Conservation (phyloP, 2,888 invertebrate genomes). For the Platycheirus rosarum region DNA sequence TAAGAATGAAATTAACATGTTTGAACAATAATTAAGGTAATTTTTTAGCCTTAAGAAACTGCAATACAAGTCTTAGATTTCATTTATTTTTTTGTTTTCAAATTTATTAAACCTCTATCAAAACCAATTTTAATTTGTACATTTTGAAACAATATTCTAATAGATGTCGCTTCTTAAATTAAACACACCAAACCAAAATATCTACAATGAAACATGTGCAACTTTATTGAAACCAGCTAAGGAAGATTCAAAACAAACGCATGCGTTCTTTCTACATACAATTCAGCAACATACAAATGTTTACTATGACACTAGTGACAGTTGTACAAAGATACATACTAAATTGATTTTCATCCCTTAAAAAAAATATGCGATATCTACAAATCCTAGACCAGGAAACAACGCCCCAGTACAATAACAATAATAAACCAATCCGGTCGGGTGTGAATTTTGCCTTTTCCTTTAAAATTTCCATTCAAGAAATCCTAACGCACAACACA, state of each 20-base stretch:
- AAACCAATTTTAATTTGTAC: no score
- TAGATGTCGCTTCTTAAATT: background rate
- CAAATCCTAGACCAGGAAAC: constrained; percentile 41
- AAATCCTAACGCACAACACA: constrained; percentile 54
- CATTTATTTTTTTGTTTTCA: no score
- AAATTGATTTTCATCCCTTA: constrained; percentile 58
- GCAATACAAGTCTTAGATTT: no score
- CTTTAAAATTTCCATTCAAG: constrained; percentile 14
- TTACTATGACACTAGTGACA: constrained; percentile 45
- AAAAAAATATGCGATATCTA: no score
- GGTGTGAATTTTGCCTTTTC: constrained; percentile 30
- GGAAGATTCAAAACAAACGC: constrained; percentile 64
- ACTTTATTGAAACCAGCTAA: background rate
- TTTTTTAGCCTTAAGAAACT: no score
- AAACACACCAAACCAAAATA: no score
- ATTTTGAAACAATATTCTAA: background rate
- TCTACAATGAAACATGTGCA: no score
- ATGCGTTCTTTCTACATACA: constrained; percentile 34
- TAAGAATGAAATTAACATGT: no score
- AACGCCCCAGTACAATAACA: constrained; percentile 72
- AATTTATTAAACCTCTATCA: no score
- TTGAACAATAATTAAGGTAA: no score
- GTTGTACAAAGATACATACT: constrained; percentile 45
- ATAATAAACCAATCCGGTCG: constrained; percentile 66
- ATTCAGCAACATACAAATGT: background rate